Base-by-base conservation (phyloP, 2,797 vertebrate species). In the Myotis planiceps region DNA sequence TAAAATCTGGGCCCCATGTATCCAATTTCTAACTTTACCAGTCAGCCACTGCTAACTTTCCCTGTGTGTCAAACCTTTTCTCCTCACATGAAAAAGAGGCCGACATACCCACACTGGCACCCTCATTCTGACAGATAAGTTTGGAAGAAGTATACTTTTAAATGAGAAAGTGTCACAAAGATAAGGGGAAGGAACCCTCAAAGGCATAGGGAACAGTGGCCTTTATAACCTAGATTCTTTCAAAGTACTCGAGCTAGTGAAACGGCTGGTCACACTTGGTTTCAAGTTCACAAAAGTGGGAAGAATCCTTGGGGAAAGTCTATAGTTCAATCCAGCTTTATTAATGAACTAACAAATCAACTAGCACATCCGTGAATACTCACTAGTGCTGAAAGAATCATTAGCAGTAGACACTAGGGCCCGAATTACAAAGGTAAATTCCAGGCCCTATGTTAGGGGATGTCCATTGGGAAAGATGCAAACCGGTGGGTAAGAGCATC, bases 251-350 rank as follows among this genome's bases (percentile, higher is more conserved):
- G 34, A 74, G 13, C 47, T 72, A 16, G 9, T 42, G 47, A 68
- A 55, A 55, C 29, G 88, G 34, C 19, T 53, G 23, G n/a, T 75
- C 83, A 93, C 45, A 34, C 16, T 47, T 82, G 16, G 6, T 39
- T 86, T 91, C 34, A 58, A 76, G 45, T 84, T 88, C 45, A 82
- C 90, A 78, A 92, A 92, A 81, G 10, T 88, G 32, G 7, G 58
- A 69, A 78, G 58, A 93, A 84, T 71, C 12, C 78, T 90, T 45
- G 75, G 19, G 74, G 7, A 55, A 83, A 51, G 13, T 55, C 32
- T 93, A 21, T 75, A 68, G 53, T 49, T 86, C 19, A 88, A 68
- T 78, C 27, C 19, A 58, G 68, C 63, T 85, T 90, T 75, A 25
- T 72, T 58, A 55, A 45, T 49, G 60, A 92, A 75, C 19, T 71